Base-by-base conservation (phyloP, 2,888 invertebrate species). In the Frankliniella fusca region DNA sequence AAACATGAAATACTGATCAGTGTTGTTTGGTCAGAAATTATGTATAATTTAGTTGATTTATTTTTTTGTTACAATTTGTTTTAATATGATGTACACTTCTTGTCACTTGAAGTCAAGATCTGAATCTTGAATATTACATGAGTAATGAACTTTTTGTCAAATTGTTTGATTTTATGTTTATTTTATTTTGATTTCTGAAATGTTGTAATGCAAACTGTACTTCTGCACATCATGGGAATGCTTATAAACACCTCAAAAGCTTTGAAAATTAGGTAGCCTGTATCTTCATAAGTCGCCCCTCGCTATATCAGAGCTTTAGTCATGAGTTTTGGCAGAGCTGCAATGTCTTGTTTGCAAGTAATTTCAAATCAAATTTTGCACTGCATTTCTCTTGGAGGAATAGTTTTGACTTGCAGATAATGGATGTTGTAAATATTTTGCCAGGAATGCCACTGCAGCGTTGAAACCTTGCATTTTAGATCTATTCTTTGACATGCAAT, bases 1-100 rank as follows among this genome's bases (percentile, higher is more conserved):
- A 38, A 38, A 3, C 38, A 38, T 38, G 5, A 38, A 38, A 38
- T 38, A 38, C 38, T 76, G 70, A 27, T 11, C 27, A 10, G 70
- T 11, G 27, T 76, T 27, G 27, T 76, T 76, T 76, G 70, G 70
- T n/a, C 23, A 70, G 70, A 76, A 20, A 54, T 15, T 11, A 76
- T 76, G 70, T 76, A 76, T 76, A 76, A 27, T 76, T 76, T 76
- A 76, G 27, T 76, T 27, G 70, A 27, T 76, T 76, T 76, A 76
- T 76, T 76, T 76, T 76, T 76, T 76, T 76, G 70, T 76, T 76
- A 76, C 12, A 76, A 76, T 27, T 76, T 76, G 12, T 76, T 27
- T 23, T 27, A 9, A 27, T 23, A 12, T 76, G 12, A 12, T 12
- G 12, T 23, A 12, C 9, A 23, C 27, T 27, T 76, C 23, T 76